These are phyloP conservation scores for Tethya wilhelma DNA, from an alignment of 37 sponge, comb jelly and placozoan genomes.

Conservation along the genomic window DNA sequence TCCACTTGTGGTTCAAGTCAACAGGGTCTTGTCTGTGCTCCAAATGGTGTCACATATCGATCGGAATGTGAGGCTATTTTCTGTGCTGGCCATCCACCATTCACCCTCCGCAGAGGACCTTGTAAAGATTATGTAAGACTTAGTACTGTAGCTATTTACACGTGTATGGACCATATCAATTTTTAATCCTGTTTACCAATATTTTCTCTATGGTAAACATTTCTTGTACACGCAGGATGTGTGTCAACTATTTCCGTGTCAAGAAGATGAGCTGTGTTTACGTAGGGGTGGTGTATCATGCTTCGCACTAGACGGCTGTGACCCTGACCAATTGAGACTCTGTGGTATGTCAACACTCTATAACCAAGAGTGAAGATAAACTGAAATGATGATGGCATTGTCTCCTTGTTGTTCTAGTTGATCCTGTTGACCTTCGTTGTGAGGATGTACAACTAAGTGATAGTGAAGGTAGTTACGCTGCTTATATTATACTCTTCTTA, in stretches of 20 bases:
- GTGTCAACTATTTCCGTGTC: conserved; percentile 43
- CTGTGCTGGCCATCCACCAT: conserved; percentile 27
- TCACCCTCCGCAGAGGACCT: conserved; percentile 16
- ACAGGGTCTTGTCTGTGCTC: conserved; percentile 30
- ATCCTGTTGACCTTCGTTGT: background rate
- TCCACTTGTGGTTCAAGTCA: background rate
- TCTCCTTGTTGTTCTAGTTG: background rate
- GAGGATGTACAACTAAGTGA: background rate
- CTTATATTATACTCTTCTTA: too few relatives aligned
- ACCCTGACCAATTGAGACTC: conserved; percentile 32
- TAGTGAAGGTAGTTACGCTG: too few relatives aligned
- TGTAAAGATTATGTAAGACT: too few relatives aligned
- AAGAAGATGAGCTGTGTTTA: conserved; percentile 28
- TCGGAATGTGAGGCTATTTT: conserved; percentile 35
- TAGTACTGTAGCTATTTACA: too few relatives aligned
- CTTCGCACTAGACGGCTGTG: conserved; percentile 28
- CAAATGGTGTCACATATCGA: conserved; percentile 47
- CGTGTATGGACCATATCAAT: too few relatives aligned
- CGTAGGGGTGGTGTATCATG: conserved; percentile 31
- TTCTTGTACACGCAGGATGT: too few relatives aligned
- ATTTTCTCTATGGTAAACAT: too few relatives aligned
- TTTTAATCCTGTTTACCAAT: too few relatives aligned
- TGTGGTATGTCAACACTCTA: conserved; percentile 34
- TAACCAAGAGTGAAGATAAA: too few relatives aligned
- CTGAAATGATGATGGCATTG: too few relatives aligned